phyloP scores from a whole-genome alignment of 2,113 vertebrate species.

The Chamaetylas fuelleborni region DNA sequence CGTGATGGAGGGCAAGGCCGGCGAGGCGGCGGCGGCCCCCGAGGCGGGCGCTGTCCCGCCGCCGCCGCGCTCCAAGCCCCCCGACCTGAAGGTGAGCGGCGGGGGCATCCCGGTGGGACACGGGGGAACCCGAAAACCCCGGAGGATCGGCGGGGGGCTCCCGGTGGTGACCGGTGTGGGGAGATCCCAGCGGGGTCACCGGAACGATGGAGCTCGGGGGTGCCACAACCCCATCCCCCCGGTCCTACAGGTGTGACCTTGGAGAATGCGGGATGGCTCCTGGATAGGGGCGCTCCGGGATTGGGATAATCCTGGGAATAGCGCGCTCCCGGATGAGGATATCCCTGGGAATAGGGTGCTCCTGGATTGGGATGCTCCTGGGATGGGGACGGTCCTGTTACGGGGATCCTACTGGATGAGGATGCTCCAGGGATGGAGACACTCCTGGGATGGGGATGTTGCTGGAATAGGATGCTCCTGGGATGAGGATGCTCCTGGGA shows the following conservation, averaged over 20 bases:
- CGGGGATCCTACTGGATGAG: background rate
- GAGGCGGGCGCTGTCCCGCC: constrained; percentile 53
- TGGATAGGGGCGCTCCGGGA: accelerated
- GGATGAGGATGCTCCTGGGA: background rate
- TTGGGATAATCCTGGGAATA: accelerated
- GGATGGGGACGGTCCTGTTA: background rate
- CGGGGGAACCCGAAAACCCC: background rate
- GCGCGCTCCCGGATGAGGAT: background rate
- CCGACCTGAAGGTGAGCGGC: constrained; percentile 78
- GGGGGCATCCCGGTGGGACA: background rate
- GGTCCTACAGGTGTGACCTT: constrained; percentile 4
- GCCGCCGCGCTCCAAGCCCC: constrained; percentile 74
- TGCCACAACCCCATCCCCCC: accelerated
- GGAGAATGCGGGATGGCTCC: background rate
- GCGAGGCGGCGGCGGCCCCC: constrained; percentile 51
- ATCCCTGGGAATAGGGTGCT: accelerated
- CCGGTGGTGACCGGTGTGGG: accelerated
- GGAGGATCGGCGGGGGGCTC: background rate
- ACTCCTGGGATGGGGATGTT: background rate
- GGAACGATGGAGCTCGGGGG: background rate
- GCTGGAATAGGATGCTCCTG: background rate
- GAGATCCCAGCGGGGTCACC: background rate
- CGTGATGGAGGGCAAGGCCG: constrained; percentile 67
- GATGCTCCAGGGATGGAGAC: background rate
- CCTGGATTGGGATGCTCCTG: background rate